Evolutionary conservation across 2,888 invertebrate genomes (phyloP).

Genomic region (Gnatocerus cornutus): DNA sequence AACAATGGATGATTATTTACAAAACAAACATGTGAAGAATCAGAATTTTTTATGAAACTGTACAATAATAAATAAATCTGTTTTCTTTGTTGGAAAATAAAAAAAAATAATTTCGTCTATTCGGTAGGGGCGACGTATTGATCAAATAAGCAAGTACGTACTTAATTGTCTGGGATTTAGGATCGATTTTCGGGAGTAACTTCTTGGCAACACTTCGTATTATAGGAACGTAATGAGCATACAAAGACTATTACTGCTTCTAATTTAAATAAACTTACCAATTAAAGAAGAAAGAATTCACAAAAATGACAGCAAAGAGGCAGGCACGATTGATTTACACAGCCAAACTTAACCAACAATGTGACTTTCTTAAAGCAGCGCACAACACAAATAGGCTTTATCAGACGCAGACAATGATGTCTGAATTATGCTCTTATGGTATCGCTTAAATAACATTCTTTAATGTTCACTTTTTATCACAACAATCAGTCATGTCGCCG

Average conservation of each 20-base stretch:
- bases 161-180: background rate
- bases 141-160: conserved; percentile 25
- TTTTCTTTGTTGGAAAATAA: conserved; percentile 1
- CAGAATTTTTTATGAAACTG: too few species aligned
- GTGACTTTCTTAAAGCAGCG: conserved; percentile 1
- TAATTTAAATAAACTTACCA: conserved; percentile 2
- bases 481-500: conserved; percentile 47
- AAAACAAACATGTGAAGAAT: too few species aligned
- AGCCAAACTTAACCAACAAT: conserved; percentile 36
- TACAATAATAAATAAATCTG: too few species aligned
- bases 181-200: conserved; percentile 21
- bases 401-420: conserved; percentile 49
- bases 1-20: too few species aligned
- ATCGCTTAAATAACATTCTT: conserved; percentile 55
- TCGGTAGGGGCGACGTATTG: conserved; percentile 25
- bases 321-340: conserved; percentile 43
- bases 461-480: conserved; percentile 54
- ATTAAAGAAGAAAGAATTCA: background rate
- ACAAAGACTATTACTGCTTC: background rate
- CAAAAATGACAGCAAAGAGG: conserved; percentile 7
- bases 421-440: conserved; percentile 53
- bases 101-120: conserved; percentile 4
- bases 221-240: too few species aligned
- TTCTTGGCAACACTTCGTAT: too few species aligned
- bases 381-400: conserved; percentile 29